A percentile compares a stretch with the other conserved stretches of the same genome.
phyloP scores from a whole-genome alignment of 1,140 invertebrate species.

The Capitella teleta region DNA sequence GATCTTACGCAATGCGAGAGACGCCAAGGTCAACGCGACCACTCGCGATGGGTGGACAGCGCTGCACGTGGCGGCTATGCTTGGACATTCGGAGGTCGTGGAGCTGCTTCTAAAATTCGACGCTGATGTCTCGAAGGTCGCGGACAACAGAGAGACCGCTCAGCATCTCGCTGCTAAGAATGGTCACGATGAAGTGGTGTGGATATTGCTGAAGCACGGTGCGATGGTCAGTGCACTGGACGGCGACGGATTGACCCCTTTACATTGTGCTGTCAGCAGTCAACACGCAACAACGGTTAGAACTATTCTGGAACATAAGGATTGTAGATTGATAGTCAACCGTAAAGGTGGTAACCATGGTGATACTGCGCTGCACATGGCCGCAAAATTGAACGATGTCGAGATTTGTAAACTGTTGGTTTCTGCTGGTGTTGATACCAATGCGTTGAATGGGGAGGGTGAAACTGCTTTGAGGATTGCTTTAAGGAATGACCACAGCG shows the following conservation, averaged over 20 bases:
- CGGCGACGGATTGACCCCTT: neutral
- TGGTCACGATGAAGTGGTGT: neutral
- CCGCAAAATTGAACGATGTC: too few relatives aligned
- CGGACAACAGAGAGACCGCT: neutral
- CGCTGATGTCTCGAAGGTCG: neutral
- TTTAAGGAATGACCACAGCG: too few relatives aligned
- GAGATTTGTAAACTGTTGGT: too few relatives aligned
- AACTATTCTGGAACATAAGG: too few relatives aligned
- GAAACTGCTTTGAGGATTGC: too few relatives aligned
- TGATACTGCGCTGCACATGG: too few relatives aligned
- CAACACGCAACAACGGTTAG: too few relatives aligned
- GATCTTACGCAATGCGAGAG: neutral
- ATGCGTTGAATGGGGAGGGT: too few relatives aligned
- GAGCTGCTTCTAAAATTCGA: neutral
- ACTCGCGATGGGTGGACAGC: constrained; percentile 2
- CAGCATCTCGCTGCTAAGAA: neutral
- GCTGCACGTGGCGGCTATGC: constrained; percentile 6
- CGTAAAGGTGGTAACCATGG: too few relatives aligned
- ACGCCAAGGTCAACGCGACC: neutral
- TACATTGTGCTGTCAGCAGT: too few relatives aligned
- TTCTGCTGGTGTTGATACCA: too few relatives aligned
- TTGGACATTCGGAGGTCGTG: neutral
- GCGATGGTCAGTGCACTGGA: neutral
- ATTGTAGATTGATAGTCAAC: too few relatives aligned
- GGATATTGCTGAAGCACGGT: neutral